phyloP scores from a whole-genome alignment of 2,888 invertebrate genomes.

The Drosophila flavopinicola region DNA sequence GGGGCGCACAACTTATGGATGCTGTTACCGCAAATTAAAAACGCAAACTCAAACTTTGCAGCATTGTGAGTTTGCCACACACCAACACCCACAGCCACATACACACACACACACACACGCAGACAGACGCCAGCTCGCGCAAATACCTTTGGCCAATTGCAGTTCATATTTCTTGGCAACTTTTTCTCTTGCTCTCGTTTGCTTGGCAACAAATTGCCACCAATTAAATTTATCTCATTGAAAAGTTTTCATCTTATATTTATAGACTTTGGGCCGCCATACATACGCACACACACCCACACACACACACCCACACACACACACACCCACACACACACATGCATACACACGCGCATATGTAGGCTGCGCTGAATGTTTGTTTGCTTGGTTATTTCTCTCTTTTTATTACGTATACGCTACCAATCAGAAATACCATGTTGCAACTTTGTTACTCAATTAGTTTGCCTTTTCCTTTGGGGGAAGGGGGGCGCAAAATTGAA shows the following conservation, averaged over 20 bases:
- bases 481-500: conserved; percentile 66
- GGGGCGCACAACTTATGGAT: conserved; percentile 42
- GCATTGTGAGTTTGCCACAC: conserved; percentile 50
- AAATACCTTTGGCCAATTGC: conserved; percentile 68
- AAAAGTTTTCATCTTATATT: conserved; percentile 81
- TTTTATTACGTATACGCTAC: conserved; percentile 77
- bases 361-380: conserved; percentile 38
- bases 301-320: conserved; percentile 8
- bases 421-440: conserved; percentile 73
- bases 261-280: conserved; percentile 63
- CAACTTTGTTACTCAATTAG: conserved; percentile 81
- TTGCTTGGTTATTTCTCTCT: conserved; percentile 62
- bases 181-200: conserved; percentile 53
- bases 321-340: conserved; percentile 6
- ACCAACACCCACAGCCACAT: conserved; percentile 14
- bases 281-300: conserved; percentile 11
- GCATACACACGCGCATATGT: conserved; percentile 9
- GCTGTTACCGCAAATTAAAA: conserved; percentile 71
- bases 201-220: conserved; percentile 80
- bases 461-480: conserved; percentile 70
- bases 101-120: conserved; percentile 12
- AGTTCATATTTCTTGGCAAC: conserved; percentile 74
- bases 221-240: conserved; percentile 82
- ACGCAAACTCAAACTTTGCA: conserved; percentile 64
- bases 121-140: conserved; percentile 10